phyloP scores from a whole-genome alignment of 2,113 vertebrate species.

The Hemiscyllium ocellatum region DNA sequence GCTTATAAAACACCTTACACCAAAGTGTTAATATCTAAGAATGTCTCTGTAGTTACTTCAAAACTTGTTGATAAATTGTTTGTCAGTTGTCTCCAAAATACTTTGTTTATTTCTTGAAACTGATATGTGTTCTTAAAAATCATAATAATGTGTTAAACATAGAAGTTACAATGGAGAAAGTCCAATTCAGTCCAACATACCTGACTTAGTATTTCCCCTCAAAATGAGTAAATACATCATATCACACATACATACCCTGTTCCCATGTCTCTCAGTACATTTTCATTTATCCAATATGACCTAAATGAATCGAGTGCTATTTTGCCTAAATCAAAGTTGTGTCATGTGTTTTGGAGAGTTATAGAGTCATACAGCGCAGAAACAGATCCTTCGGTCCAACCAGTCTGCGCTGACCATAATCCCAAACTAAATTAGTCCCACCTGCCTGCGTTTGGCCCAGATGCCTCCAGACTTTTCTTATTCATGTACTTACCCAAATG shows the following conservation, averaged over 20 bases:
- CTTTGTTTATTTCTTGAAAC: background rate
- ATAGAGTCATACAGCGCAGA: no score
- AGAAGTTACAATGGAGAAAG: background rate
- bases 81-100: background rate
- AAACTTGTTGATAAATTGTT: background rate
- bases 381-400: no score
- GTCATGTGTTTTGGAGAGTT: no score
- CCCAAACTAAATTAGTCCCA: no score
- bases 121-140: slow-evolving; percentile 2
- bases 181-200: background rate
- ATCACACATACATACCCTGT: background rate
- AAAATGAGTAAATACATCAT: background rate
- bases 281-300: background rate
- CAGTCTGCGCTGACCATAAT: no score
- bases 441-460: no score
- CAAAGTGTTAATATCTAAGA: background rate
- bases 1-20: background rate
- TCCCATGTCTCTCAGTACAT: background rate
- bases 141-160: background rate
- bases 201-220: background rate
- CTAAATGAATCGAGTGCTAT: background rate
- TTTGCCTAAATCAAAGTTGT: no score
- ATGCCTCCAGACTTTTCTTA: no score
- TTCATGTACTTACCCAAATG: no score
- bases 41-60: background rate